A percentile compares a stretch with the other conserved stretches of the same genome.
These are phyloP conservation scores for Nineta flava DNA, from an alignment of 2,888 invertebrate species.

Conservation along the genomic window DNA sequence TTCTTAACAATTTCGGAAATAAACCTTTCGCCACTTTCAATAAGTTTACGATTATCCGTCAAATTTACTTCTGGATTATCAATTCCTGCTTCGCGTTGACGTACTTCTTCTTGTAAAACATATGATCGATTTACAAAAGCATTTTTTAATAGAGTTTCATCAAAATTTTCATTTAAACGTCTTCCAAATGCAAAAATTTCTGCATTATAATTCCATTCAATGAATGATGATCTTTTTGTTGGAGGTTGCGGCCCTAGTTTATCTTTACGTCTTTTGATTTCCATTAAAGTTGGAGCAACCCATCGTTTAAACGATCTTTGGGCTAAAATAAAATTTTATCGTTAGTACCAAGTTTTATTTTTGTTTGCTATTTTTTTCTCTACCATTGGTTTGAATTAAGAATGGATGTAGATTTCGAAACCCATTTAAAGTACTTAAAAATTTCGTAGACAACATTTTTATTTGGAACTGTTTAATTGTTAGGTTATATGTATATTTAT, in stretches of 20 bases:
- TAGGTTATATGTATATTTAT: too few relatives aligned
- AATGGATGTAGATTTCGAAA: too few relatives aligned
- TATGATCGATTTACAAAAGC: slow-evolving; percentile 73
- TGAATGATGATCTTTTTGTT: slow-evolving; percentile 39
- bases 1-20: slow-evolving; percentile 45
- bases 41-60: slow-evolving; percentile 50
- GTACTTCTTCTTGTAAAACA: slow-evolving; percentile 45
- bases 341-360: too few relatives aligned
- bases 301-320: slow-evolving; percentile 32
- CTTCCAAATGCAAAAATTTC: slow-evolving; percentile 81
- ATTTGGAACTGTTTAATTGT: too few relatives aligned
- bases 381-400: too few relatives aligned
- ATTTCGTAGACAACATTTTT: too few relatives aligned
- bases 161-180: slow-evolving; percentile 70
- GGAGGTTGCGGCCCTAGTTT: slow-evolving; percentile 38
- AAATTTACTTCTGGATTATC: slow-evolving; percentile 37
- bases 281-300: slow-evolving; percentile 51
- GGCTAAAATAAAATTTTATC: too few relatives aligned
- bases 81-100: slow-evolving; percentile 43
- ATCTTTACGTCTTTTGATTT: slow-evolving; percentile 39
- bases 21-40: slow-evolving; percentile 48
- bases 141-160: slow-evolving; percentile 46
- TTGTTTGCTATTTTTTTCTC: too few relatives aligned
- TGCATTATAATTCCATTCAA: slow-evolving; percentile 80
- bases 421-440: too few relatives aligned